Base-by-base conservation (phyloP, 2,797 vertebrate species). In the Phalanger gymnotis region DNA sequence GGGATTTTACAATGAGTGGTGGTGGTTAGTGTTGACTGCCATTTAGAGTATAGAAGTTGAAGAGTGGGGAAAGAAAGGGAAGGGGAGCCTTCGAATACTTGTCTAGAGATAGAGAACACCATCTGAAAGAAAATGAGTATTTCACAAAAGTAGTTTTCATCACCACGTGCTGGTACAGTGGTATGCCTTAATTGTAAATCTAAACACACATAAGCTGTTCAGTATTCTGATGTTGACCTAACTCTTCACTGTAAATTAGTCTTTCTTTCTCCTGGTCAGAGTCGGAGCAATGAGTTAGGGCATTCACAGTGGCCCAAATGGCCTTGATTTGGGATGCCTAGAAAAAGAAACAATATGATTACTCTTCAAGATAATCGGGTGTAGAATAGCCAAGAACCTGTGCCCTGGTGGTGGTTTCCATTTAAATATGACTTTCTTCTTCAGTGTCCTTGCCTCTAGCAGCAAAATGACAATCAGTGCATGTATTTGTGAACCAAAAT, bases 391-490 rank as follows among this genome's bases (percentile, higher is more conserved):
- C 55, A 11, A 95, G 93, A 93, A 96, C 91, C 54, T 93, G 91
- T 94, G 92, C 93, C 11, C 90, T 0, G 27, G 89, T 30, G 73
- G 87, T 40, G 81, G 95, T 95, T 97, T 97, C 95, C 97, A 94
- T 97, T 97, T 94, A 95, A 97, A 96, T 95, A 92, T 95, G 96
- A 97, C 96, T 97, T 97, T 98, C 95, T 97, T 96, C 52, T 81
- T 96, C 92, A 96, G 94, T 94, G 95, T 97, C 96, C 97, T 97
- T 97, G 96, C 98, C 95, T 93, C 95, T 93, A 96, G 97, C 97
- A 97, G 94, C 94, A 95, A 97, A 96, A 96, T 97, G 96, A 97
- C 96, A 97, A 61, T 91, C 57, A 87, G 93, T 92, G 56, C 94
- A 51, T 93, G 96, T 96, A 92, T 96, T 58, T 94, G 94, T 81